A percentile compares a stretch with the other conserved stretches of the same genome.
phyloP scores from a whole-genome alignment of 2,888 invertebrate genomes.

The Limnephilus lunatus region DNA sequence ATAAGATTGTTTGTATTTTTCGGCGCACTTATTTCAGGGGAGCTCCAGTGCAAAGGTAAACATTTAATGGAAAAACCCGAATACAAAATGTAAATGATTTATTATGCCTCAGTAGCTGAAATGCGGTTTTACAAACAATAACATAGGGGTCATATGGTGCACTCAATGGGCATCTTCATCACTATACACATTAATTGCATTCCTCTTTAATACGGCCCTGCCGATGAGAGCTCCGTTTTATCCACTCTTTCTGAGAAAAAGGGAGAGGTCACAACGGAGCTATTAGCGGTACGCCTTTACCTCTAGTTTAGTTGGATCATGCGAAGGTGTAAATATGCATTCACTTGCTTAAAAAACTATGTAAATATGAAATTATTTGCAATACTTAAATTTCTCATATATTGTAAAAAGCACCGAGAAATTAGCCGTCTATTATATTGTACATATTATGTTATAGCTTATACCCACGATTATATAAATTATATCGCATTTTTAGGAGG shows the following conservation, averaged over 20 bases:
- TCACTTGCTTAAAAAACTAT: neutral
- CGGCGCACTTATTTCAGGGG: conserved; percentile 72
- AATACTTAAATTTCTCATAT: neutral
- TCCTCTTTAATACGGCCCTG: neutral
- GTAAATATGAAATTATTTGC: conserved; percentile 29
- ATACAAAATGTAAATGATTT: conserved; percentile 61
- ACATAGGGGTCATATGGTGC: conserved; percentile 40
- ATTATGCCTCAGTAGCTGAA: conserved; percentile 62
- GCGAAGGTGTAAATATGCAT: conserved; percentile 40
- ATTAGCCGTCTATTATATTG: neutral
- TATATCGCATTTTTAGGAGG: neutral
- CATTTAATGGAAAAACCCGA: conserved; percentile 63
- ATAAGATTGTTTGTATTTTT: conserved; percentile 62
- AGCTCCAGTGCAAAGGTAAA: conserved; percentile 76
- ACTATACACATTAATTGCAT: conserved; percentile 43
- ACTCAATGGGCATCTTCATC: conserved; percentile 48
- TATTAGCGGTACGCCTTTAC: neutral
- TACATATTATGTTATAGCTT: neutral
- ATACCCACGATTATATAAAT: neutral
- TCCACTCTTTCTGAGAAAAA: neutral
- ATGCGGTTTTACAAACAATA: conserved; percentile 56
- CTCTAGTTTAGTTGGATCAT: conserved; percentile 17
- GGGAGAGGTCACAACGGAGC: neutral
- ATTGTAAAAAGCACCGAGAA: neutral
- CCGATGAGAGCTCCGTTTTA: neutral